Evolutionary conservation across 2,888 invertebrate species (phyloP), one percentile per base, ranked within the genome.

Genomic region (Zhuqinia jingwanae): DNA sequence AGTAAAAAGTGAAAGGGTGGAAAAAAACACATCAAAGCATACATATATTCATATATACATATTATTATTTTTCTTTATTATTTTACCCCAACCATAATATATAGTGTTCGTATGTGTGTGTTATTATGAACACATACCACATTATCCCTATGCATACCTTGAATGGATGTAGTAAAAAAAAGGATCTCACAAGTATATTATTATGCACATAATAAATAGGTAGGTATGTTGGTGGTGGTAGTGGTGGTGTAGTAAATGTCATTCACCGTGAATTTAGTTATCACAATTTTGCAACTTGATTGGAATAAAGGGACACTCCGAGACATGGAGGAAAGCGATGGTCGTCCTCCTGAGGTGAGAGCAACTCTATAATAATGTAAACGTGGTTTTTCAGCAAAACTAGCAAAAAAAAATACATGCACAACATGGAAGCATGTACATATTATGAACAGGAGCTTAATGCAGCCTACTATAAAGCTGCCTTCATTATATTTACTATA

Each of bases 231-330:
- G 17, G 8, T 45, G 27, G 22, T 11, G 27, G 27, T 42, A 20
- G 3, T 13, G 42, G 17, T 13, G 36, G 63, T n/a, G 68, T 20
- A 42, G 42, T 70, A 27, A 75, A 27, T 58, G 58, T 17, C 58
- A 58, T 56, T 73, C 58, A 42, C 27, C 70, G 63, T 73, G 78
- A 88, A 85, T 88, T 87, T 87, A 87, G 85, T 87, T 88, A 87
- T 87, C 85, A 85, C 82, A 85, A 87, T 88, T 89, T 89, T 87
- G 87, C 88, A 88, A 89, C 81, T 88, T 88, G 47, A 85, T 85
- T 80, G 63, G 79, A 75, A 76, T 81, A 88, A 86, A 80, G 77
- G 87, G 68, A 17, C 22, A 45, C 17, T 36, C 3, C 6, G 36
- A 36, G 36, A 6, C 36, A 6, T 3, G 8, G 36, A 36, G 8